Percentiles rank a stretch among this genome's conserved stretches.
Conservation (phyloP, 2,797 vertebrate species). For the Percopsis omiscomaycus region DNA sequence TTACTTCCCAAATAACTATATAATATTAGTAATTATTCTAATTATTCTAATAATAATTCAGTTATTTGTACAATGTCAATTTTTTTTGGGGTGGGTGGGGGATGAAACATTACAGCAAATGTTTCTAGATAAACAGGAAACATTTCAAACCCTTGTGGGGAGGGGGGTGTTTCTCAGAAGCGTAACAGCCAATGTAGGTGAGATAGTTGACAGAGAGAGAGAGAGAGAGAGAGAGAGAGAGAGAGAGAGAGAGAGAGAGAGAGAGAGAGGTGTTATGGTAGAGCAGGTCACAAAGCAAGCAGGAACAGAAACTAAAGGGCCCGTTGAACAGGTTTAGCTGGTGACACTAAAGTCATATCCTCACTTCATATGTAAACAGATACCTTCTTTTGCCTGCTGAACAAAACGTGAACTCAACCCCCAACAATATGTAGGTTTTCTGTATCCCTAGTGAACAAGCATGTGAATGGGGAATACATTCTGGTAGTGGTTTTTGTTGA, state of each 20-base stretch:
- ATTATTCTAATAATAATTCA: too few relatives aligned
- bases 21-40: too few relatives aligned
- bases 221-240: not conserved
- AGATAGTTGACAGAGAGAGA: not conserved
- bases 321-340: slow-evolving; percentile 57
- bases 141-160: slow-evolving; percentile 1
- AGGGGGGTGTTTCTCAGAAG: not conserved
- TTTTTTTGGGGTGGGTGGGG: not conserved
- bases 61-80: not conserved
- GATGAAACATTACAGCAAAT: not conserved
- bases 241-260: not conserved
- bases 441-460: not conserved
- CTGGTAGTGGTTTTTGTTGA: too few relatives aligned
- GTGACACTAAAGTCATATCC: slow-evolving; percentile 42
- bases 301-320: slow-evolving; percentile 76
- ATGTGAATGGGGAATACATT: not conserved
- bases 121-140: not conserved
- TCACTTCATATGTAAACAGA: slow-evolving; percentile 64
- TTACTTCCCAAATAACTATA: too few relatives aligned
- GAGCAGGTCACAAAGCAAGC: slow-evolving; percentile 24
- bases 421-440: too few relatives aligned
- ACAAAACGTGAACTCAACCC: slow-evolving; percentile 1
- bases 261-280: not conserved
- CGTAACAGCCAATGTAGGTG: slow-evolving; percentile 8
- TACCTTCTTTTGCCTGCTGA: not conserved